Conservation (phyloP, 2,797 vertebrate species). For the Myoxocephalus aenaeus region DNA sequence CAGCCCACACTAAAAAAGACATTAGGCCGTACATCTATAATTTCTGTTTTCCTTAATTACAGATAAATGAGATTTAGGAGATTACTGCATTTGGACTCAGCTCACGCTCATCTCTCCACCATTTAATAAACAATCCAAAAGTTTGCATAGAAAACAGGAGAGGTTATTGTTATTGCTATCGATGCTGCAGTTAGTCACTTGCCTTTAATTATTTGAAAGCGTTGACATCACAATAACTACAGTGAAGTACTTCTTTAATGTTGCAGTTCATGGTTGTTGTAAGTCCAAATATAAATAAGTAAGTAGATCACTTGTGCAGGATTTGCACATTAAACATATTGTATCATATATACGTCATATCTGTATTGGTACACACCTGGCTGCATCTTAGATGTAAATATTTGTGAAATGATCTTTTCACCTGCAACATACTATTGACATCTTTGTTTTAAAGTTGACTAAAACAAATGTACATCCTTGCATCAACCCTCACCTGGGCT, state of each 20-base stretch:
- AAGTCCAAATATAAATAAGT: conserved; percentile 31
- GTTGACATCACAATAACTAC: conserved; percentile 42
- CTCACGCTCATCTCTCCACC: conserved; percentile 34
- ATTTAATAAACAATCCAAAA: conserved; percentile 48
- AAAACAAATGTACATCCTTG: conserved; percentile 5
- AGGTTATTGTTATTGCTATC: conserved; percentile 39
- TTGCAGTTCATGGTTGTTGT: conserved; percentile 35
- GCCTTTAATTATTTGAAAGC: conserved; percentile 35
- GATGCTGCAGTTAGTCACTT: conserved; percentile 43
- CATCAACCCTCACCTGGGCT: neutral
- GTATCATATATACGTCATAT: too few relatives aligned
- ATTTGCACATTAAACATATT: conserved; percentile 13
- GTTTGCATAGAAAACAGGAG: conserved; percentile 45
- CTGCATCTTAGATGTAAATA: conserved; percentile 1
- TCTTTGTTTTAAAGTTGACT: conserved; percentile 3
- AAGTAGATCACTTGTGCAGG: conserved; percentile 17
- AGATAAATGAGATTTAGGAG: conserved; percentile 57
- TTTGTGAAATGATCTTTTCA: neutral
- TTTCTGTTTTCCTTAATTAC: conserved; percentile 65
- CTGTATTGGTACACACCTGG: neutral
- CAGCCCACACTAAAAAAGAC: conserved; percentile 55
- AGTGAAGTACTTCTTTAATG: conserved; percentile 43
- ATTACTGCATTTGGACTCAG: conserved; percentile 54
- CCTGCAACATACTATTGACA: neutral
- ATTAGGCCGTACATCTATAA: conserved; percentile 66